Conservation (phyloP, 2,797 vertebrate genomes). For the Dromococcyx pavoninus region DNA sequence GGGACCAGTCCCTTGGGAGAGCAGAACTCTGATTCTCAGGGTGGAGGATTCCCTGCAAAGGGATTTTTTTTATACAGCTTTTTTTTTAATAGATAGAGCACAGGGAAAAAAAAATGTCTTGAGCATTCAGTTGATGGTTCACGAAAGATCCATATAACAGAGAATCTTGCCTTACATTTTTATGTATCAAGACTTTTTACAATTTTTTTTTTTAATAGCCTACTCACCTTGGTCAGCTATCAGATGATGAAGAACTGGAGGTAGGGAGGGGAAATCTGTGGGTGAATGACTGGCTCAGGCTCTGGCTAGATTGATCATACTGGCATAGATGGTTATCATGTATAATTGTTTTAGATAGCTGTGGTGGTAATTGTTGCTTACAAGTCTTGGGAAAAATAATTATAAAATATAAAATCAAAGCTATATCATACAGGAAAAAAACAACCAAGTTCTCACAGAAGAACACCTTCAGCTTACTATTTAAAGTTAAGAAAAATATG, state of each 20-base stretch:
- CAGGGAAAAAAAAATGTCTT: background rate
- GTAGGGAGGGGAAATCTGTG: background rate
- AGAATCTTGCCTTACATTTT: background rate
- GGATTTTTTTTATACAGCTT: background rate
- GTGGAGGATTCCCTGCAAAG: background rate
- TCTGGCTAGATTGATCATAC: background rate
- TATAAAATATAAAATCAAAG: background rate
- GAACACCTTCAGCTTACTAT: background rate
- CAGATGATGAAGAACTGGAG: background rate
- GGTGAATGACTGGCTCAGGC: background rate
- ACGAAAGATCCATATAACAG: background rate
- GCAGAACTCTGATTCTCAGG: background rate
- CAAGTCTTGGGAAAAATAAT: background rate
- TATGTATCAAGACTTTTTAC: background rate
- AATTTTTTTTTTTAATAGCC: no score
- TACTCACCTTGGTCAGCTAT: constrained; percentile 41
- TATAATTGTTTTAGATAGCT: background rate
- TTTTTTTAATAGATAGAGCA: background rate
- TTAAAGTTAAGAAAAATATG: background rate
- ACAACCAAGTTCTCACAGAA: background rate
- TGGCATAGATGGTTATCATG: background rate
- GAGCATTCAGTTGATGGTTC: background rate
- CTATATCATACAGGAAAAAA: background rate
- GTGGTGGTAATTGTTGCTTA: background rate
- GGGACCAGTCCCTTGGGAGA: accelerated